phyloP scores from a whole-genome alignment of 2,888 invertebrate species.

The Plagodis dolabraria region DNA sequence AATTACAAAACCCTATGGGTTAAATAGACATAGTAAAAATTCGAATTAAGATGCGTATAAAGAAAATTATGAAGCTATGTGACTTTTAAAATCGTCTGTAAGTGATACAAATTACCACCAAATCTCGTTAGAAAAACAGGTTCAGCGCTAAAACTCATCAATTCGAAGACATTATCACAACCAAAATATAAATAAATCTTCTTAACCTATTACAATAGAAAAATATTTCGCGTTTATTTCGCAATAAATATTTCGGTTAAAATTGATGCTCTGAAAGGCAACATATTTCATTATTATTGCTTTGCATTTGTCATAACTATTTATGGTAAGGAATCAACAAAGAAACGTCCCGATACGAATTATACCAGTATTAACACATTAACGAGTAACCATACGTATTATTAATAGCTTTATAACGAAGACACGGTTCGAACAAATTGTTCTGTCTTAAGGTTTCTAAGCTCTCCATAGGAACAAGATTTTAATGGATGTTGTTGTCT shows the following conservation, averaged over 20 bases:
- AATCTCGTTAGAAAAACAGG: conserved; percentile 9
- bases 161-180: conserved; percentile 37
- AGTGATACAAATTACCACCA: conserved; percentile 26
- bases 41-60: no score
- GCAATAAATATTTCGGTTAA: conserved; percentile 32
- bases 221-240: conserved; percentile 34
- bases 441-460: neutral
- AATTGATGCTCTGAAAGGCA: conserved; percentile 27
- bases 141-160: conserved; percentile 26
- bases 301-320: conserved; percentile 14
- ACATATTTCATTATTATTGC: conserved; percentile 20
- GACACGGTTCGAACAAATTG: no score
- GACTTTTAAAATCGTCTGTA: neutral
- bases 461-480: no score
- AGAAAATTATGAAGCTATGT: no score
- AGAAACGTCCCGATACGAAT: conserved; percentile 6
- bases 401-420: no score
- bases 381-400: neutral
- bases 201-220: conserved; percentile 38
- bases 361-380: neutral
- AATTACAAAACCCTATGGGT: no score
- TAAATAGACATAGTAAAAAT: no score
- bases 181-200: conserved; percentile 40
- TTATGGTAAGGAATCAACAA: conserved; percentile 3
- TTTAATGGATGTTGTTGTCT: no score